A percentile compares a stretch with the other conserved stretches of the same genome.
Evolutionary conservation across 2,888 invertebrate species (phyloP).

Genomic region (Chrysina gloriosa): DNA sequence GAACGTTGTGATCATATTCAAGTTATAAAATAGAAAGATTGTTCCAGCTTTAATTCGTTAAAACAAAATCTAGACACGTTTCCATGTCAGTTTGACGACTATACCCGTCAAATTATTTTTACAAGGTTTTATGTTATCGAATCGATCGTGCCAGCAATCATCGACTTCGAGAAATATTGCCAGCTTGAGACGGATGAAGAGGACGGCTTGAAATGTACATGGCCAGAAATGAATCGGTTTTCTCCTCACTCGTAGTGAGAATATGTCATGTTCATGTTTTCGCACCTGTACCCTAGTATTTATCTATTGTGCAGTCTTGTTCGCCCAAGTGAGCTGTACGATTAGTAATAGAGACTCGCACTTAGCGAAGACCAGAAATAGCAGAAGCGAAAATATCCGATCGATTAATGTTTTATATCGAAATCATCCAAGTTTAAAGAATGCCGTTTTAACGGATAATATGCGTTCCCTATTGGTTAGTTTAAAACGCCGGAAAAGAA

Average conservation of each 20-base stretch:
- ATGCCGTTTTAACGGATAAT: slow-evolving; percentile 29
- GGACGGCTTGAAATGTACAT: slow-evolving; percentile 39
- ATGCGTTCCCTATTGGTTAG: slow-evolving; percentile 24
- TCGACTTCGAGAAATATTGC: slow-evolving; percentile 11
- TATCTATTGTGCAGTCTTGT: slow-evolving; percentile 40
- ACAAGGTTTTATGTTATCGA: not conserved
- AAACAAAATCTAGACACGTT: slow-evolving; percentile 14
- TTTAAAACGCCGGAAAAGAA: slow-evolving; percentile 26
- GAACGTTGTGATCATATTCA: not conserved
- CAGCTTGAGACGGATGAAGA: slow-evolving; percentile 14
- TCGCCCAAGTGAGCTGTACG: slow-evolving; percentile 26
- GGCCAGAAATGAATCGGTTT: slow-evolving; percentile 29
- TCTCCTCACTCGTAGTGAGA: slow-evolving; percentile 42
- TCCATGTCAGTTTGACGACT: slow-evolving; percentile 27
- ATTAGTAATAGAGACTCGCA: slow-evolving; percentile 38
- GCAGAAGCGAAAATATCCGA: not conserved
- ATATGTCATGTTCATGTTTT: slow-evolving; percentile 43
- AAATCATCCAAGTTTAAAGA: slow-evolving; percentile 29
- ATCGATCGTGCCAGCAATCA: not conserved
- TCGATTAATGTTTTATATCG: slow-evolving; percentile 2
- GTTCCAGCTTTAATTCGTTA: not conserved
- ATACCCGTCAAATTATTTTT: slow-evolving; percentile 18
- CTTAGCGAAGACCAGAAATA: slow-evolving; percentile 1
- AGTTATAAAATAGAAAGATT: not conserved
- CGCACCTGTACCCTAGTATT: slow-evolving; percentile 39